phyloP scores from a whole-genome alignment of 2,113 vertebrate species.

The Mola mola region DNA sequence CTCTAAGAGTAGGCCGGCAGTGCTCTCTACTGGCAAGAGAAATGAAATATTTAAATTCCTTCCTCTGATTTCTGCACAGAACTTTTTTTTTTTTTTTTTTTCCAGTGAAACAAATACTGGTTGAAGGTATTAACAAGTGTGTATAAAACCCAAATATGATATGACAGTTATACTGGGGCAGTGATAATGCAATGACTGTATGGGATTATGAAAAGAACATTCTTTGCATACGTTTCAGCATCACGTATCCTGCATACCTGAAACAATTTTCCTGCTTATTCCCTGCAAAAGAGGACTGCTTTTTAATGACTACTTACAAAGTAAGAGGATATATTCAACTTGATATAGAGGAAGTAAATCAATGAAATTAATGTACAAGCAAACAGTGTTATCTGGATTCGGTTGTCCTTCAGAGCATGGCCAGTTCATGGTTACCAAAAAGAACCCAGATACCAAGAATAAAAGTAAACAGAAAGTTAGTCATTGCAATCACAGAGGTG shows the following conservation, averaged over 20 bases:
- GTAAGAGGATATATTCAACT: neutral
- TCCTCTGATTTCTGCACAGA: too few species aligned
- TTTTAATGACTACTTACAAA: too few species aligned
- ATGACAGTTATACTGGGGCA: too few species aligned
- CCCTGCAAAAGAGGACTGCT: too few species aligned
- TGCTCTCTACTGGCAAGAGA: slow-evolving; percentile 56
- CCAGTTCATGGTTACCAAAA: slow-evolving; percentile 63
- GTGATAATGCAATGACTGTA: too few species aligned
- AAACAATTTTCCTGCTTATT: too few species aligned
- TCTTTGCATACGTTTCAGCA: too few species aligned
- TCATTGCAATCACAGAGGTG: slow-evolving; percentile 60
- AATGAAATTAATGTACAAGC: slow-evolving; percentile 40
- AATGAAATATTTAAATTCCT: neutral
- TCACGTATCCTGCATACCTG: neutral
- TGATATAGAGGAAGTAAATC: slow-evolving; percentile 6
- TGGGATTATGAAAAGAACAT: neutral
- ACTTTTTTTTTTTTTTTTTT: too few species aligned
- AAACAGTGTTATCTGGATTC: slow-evolving; percentile 53
- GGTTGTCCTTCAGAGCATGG: slow-evolving; percentile 67
- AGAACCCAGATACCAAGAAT: slow-evolving; percentile 53
- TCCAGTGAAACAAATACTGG: too few species aligned
- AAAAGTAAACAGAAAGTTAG: slow-evolving; percentile 74
- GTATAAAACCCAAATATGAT: too few species aligned
- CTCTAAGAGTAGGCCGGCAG: slow-evolving; percentile 33
- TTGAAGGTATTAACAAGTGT: too few species aligned